These are phyloP conservation scores for Paralichthys olivaceus DNA, from an alignment of 2,113 vertebrate genomes.

Conservation along the genomic window DNA sequence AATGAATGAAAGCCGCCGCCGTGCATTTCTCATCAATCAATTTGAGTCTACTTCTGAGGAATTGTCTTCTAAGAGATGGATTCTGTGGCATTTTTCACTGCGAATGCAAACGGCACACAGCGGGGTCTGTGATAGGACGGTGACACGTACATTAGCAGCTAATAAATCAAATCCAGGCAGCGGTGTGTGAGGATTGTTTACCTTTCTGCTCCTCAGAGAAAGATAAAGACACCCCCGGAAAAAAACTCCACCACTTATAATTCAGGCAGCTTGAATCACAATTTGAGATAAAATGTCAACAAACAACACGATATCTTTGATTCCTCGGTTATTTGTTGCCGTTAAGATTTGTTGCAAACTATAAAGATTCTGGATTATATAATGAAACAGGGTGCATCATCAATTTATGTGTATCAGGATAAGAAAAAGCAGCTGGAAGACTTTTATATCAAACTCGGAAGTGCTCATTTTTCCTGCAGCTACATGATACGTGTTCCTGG, in stretches of 20 bases:
- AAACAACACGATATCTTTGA: background rate
- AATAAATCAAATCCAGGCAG: constrained; percentile 60
- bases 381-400: constrained; percentile 7
- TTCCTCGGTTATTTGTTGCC: background rate
- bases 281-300: constrained; percentile 13
- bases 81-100: constrained; percentile 35
- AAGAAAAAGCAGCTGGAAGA: constrained; percentile 3
- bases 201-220: constrained; percentile 37
- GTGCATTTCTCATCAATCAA: constrained; percentile 55
- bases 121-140: constrained; percentile 40
- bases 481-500: constrained; percentile 25
- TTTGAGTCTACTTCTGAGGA: constrained; percentile 35
- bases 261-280: constrained; percentile 20
- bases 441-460: constrained; percentile 39
- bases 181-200: constrained; percentile 54
- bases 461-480: constrained; percentile 32
- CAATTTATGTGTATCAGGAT: constrained; percentile 21
- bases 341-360: background rate
- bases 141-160: constrained; percentile 34
- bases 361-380: constrained; percentile 3
- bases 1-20: constrained; percentile 54
- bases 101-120: constrained; percentile 57
- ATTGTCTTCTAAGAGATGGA: constrained; percentile 17
- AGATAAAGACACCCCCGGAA: constrained; percentile 26
- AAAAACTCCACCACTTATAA: background rate